Percentiles rank a stretch among this genome's conserved stretches.
phyloP scores from a whole-genome alignment of 2,797 vertebrate species.

The Neoniphon sammara region DNA sequence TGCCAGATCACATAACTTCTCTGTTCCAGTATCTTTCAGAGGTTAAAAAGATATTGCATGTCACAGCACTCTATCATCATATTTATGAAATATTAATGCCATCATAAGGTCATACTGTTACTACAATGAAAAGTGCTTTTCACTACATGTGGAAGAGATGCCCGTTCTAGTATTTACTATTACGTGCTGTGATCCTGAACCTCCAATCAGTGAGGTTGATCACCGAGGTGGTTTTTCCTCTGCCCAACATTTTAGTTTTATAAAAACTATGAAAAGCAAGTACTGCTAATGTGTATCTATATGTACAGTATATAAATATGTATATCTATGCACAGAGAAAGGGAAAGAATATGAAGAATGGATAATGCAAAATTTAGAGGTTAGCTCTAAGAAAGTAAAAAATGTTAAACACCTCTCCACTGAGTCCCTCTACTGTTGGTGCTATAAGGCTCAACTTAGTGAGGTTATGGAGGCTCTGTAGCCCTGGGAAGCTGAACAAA shows the following conservation, averaged over 20 bases:
- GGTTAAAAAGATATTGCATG: conserved; percentile 15
- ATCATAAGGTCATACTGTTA: conserved; percentile 41
- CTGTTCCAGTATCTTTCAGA: background rate
- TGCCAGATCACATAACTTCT: conserved; percentile 10
- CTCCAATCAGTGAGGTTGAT: conserved; percentile 37
- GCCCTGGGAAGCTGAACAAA: conserved; percentile 46
- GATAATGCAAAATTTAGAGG: conserved; percentile 36
- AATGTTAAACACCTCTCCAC: conserved; percentile 27
- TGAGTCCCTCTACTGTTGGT: conserved; percentile 60
- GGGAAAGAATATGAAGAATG: conserved; percentile 25
- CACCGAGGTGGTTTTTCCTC: conserved; percentile 14
- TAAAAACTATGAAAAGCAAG: conserved; percentile 40
- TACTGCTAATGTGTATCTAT: conserved; percentile 56
- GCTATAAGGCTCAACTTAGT: conserved; percentile 63
- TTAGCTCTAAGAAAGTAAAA: conserved; percentile 32
- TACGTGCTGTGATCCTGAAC: conserved; percentile 26
- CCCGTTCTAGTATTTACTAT: conserved; percentile 21
- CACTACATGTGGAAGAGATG: conserved; percentile 42
- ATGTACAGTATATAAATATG: conserved; percentile 68
- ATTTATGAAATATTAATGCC: conserved; percentile 12
- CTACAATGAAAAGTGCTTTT: conserved; percentile 59
- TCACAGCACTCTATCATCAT: conserved; percentile 2
- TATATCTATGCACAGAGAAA: conserved; percentile 70
- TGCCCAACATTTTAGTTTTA: conserved; percentile 43
- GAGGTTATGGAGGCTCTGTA: conserved; percentile 27